Evolutionary conservation across 2,888 invertebrate species (phyloP).

Genomic region (Latheticus oryzae): DNA sequence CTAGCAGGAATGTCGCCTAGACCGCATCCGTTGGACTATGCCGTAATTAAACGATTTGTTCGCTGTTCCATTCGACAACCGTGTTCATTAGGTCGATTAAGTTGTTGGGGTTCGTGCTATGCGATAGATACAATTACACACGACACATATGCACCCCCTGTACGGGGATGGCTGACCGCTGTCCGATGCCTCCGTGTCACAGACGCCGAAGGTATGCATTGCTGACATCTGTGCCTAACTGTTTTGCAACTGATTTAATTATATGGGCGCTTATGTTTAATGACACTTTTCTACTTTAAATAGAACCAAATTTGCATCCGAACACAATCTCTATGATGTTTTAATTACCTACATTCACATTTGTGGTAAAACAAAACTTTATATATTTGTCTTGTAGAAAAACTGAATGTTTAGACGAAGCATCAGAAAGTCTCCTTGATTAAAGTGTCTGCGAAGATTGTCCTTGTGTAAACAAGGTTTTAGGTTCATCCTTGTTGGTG

Average conservation of each 20-base stretch:
- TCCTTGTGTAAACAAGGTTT: constrained; percentile 35
- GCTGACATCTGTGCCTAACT: constrained; percentile 43
- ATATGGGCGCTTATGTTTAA: constrained; percentile 42
- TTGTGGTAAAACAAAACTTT: too few species aligned
- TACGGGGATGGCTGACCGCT: constrained; percentile 39
- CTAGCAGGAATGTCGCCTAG: constrained; percentile 47
- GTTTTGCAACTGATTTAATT: constrained; percentile 49
- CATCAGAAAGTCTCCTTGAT: constrained; percentile 22
- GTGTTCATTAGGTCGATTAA: constrained; percentile 59
- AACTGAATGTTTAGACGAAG: too few species aligned
- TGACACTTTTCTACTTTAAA: constrained; percentile 1
- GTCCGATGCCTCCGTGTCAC: constrained; percentile 35
- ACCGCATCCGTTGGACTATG: constrained; percentile 54
- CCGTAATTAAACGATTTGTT: constrained; percentile 59
- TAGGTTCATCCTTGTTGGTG: constrained; percentile 31
- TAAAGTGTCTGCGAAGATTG: constrained; percentile 30
- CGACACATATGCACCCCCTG: constrained; percentile 52
- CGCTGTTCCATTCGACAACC: constrained; percentile 58
- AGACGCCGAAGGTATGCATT: constrained; percentile 29
- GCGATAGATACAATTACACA: constrained; percentile 56
- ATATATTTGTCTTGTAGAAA: too few species aligned
- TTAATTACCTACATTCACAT: too few species aligned
- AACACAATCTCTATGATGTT: too few species aligned
- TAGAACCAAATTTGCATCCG: background rate
- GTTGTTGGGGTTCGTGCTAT: constrained; percentile 54